Percentiles rank a stretch among this genome's conserved stretches.
These are phyloP conservation scores for Oncorhynchus mykiss DNA, from an alignment of 2,113 vertebrate species.

Conservation along the genomic window DNA sequence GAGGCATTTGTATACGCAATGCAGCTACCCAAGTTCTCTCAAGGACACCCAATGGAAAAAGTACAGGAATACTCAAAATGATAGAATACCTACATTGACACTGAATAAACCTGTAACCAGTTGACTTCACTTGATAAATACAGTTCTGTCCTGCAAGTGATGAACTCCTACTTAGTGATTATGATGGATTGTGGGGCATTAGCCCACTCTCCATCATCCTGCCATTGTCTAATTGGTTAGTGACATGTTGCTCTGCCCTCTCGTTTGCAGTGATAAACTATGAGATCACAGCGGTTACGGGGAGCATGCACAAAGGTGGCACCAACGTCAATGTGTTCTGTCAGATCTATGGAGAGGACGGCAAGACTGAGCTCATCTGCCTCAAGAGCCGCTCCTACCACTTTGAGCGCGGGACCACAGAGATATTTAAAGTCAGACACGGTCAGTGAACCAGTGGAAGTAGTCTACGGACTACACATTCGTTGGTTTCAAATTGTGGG, in stretches of 20 bases:
- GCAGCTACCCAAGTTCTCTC: too few relatives aligned
- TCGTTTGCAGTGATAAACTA: constrained; percentile 87
- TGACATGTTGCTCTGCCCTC: background rate
- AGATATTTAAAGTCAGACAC: constrained; percentile 86
- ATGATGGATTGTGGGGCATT: background rate
- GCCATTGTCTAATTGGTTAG: background rate
- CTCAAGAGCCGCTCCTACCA: constrained; percentile 91
- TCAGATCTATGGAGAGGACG: constrained; percentile 89
- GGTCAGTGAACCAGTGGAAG: background rate
- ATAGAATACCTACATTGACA: too few relatives aligned
- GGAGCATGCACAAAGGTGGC: constrained; percentile 77
- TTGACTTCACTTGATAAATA: too few relatives aligned
- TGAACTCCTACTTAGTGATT: background rate
- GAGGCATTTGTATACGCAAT: too few relatives aligned
- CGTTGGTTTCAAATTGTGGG: too few relatives aligned
- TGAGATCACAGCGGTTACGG: constrained; percentile 86
- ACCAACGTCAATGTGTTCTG: constrained; percentile 91
- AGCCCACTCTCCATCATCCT: background rate
- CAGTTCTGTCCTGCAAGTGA: background rate
- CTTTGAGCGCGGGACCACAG: constrained; percentile 86
- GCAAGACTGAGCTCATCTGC: constrained; percentile 87
- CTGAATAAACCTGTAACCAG: too few relatives aligned
- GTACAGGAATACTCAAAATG: too few relatives aligned
- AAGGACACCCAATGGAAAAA: background rate
- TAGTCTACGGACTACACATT: too few relatives aligned